Evolutionary conservation across 2,888 invertebrate genomes (phyloP), one percentile per base, ranked within the genome.

Genomic region (Neoscelio sp.): DNA sequence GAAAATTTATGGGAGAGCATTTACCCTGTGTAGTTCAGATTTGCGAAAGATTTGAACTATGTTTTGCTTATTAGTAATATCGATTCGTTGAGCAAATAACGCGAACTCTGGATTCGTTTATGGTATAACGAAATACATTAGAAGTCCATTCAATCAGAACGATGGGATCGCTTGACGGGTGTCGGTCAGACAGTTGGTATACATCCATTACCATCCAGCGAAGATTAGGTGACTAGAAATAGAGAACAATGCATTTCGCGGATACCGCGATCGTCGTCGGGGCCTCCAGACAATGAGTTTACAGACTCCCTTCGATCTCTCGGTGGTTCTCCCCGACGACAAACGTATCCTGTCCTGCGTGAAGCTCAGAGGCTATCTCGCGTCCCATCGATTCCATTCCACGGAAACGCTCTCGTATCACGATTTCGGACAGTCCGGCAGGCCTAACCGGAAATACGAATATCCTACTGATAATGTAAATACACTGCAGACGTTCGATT

Each of bases 281-380:
- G 30, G 64, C 48, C 70, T 38, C 12, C 50, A 58, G 68, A 82
- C 82, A 80, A 80, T 80, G 65, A 54, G 60, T 56, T 71, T 50
- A 23, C 74, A 42, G 64, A 26, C 62, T 65, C 60, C 68, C 76
- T 68, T 60, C 78, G 65, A 73, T 73, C 52, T 67, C 71, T 52
- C 67, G 60, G 40, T 68, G 70, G 42, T 38, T 40, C 48, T 81
- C 42, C 80, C 78, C 83, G 82, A 83, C 83, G 86, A 86, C 86
- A 85, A 84, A 71, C 83, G 80, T 81, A 84, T 85, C 85, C 86
- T 85, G 86, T 82, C 82, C 85, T 20, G 80, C 85, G 74, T 56
- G 83, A 80, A 80, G 80, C 85, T 83, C 85, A 81, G 77, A 81
- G 84, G 82, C 84, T 87, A 88, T 89, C 88, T 83, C 81, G 52